phyloP scores from a whole-genome alignment of 92 coral and sea anemone species.

The Epizoanthus ramosus region DNA sequence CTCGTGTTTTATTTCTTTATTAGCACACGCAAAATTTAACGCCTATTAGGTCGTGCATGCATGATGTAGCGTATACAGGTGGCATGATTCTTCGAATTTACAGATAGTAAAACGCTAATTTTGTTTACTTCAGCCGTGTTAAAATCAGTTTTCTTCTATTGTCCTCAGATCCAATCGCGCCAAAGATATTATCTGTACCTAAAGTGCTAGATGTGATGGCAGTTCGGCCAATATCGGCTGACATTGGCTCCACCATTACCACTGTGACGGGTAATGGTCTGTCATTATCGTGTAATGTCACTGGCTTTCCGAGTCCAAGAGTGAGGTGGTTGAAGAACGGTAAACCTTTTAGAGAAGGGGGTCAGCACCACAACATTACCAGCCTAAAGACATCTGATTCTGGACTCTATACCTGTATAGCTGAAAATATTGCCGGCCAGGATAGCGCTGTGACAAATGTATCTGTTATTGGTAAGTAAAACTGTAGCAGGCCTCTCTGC shows the following conservation, averaged over 20 bases:
- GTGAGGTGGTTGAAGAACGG: constrained; percentile 71
- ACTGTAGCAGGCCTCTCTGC: no score
- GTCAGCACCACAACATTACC: constrained; percentile 37
- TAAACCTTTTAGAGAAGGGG: constrained; percentile 44
- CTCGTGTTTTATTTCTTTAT: no score
- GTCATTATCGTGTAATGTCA: constrained; percentile 73
- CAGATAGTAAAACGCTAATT: no score
- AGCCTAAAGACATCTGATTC: constrained; percentile 61
- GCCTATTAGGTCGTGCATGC: no score
- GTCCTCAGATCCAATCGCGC: constrained; percentile 76
- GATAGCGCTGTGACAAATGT: constrained; percentile 51
- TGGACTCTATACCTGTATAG: constrained; percentile 83
- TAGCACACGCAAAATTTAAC: no score
- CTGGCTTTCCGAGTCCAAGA: constrained; percentile 73
- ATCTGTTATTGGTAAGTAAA: constrained; percentile 62
- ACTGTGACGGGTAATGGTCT: constrained; percentile 72
- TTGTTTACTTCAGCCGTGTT: background rate
- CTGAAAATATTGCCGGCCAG: constrained; percentile 78
- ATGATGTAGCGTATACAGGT: no score
- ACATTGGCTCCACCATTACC: constrained; percentile 69
- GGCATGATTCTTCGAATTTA: no score
- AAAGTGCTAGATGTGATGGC: constrained; percentile 37
- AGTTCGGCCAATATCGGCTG: constrained; percentile 53
- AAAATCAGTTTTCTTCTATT: background rate
- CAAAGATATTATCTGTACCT: constrained; percentile 58